Evolutionary conservation across 2,888 invertebrate genomes (phyloP).

Genomic region (Trachelus iudaicus): DNA sequence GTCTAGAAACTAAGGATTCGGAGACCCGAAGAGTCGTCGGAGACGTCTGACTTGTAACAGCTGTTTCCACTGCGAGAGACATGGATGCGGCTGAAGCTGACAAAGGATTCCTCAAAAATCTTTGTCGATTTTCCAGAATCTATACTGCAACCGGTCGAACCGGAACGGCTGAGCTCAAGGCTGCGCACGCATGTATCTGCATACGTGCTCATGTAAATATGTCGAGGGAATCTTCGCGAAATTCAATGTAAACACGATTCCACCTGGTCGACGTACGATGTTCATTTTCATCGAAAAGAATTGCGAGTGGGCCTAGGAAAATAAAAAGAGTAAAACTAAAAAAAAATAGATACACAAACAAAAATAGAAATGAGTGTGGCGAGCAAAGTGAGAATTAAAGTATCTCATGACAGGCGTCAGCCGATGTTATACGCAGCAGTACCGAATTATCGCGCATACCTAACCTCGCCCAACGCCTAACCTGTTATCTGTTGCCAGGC

Average conservation of each 20-base stretch:
- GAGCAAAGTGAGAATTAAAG: neutral
- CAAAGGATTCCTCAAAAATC: neutral
- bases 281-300: conserved; percentile 12
- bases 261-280: neutral
- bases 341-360: conserved; percentile 5
- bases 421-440: neutral
- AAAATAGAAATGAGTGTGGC: conserved; percentile 4
- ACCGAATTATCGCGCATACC: conserved; percentile 15
- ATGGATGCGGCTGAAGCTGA: neutral
- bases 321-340: neutral
- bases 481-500: conserved; percentile 40
- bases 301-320: conserved; percentile 12
- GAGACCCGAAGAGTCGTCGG: neutral
- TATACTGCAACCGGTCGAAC: neutral
- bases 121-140: neutral
- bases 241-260: neutral
- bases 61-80: neutral
- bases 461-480: conserved; percentile 31
- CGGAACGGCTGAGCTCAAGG: neutral
- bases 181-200: neutral
- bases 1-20: neutral
- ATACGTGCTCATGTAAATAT: neutral
- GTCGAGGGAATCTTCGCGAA: neutral
- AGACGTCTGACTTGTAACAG: neutral
- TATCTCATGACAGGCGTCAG: neutral